phyloP scores from a whole-genome alignment of 2,888 invertebrate species.

The Acheta domesticus region DNA sequence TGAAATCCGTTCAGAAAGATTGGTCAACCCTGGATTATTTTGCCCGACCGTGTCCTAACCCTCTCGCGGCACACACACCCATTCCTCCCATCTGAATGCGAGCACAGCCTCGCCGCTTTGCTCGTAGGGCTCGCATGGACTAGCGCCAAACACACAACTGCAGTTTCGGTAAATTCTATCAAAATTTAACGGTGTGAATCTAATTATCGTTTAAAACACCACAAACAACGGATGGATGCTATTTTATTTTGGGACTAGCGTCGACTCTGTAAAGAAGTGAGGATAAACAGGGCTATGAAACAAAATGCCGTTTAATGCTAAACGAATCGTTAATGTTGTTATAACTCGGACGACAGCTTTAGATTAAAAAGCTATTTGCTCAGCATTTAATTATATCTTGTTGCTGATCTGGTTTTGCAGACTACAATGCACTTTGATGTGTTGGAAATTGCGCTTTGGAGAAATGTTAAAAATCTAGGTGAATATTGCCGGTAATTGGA shows the following conservation, averaged over 20 bases:
- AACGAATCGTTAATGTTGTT: conserved; percentile 3
- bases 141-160: neutral
- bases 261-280: neutral
- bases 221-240: neutral
- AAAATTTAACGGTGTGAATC: conserved; percentile 11
- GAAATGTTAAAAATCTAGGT: too few relatives aligned
- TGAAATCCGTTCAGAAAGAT: too few relatives aligned
- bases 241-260: neutral
- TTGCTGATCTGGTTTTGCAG: neutral
- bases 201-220: conserved; percentile 10
- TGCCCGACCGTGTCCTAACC: too few relatives aligned
- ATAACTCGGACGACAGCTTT: conserved; percentile 1
- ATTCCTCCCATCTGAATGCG: too few relatives aligned
- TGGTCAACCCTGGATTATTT: too few relatives aligned
- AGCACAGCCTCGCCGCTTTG: too few relatives aligned
- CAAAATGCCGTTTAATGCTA: neutral
- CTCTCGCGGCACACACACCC: too few relatives aligned
- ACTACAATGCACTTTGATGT: neutral
- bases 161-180: conserved; percentile 6
- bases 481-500: too few relatives aligned
- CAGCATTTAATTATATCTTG: neutral
- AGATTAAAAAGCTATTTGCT: conserved; percentile 18
- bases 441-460: neutral
- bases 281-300: neutral
- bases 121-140: neutral